Evolutionary conservation across 2,888 invertebrate genomes (phyloP).

Genomic region (Exocentrus adspersus): DNA sequence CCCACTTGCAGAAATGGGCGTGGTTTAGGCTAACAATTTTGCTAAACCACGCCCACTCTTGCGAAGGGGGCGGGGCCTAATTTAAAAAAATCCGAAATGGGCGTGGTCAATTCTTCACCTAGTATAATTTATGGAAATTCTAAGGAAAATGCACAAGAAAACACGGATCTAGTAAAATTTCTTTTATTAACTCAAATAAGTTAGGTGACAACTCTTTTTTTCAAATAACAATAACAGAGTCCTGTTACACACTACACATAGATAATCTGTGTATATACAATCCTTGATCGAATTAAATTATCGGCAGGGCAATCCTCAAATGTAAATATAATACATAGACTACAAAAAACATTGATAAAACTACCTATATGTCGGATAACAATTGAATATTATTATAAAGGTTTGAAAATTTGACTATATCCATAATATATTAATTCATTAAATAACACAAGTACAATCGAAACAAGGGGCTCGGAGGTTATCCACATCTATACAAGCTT

Average conservation of each 20-base stretch:
- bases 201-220: constrained; percentile 64
- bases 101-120: no score
- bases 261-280: constrained; percentile 63
- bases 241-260: constrained; percentile 63
- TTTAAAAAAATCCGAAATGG: no score
- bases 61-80: no score
- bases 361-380: constrained; percentile 62
- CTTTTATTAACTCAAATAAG: constrained; percentile 65
- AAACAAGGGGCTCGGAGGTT: constrained; percentile 54
- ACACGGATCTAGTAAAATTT: constrained; percentile 60
- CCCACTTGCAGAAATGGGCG: no score
- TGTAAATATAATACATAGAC: constrained; percentile 62
- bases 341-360: constrained; percentile 64
- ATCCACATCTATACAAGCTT: constrained; percentile 59
- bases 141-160: no score
- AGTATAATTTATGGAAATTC: no score
- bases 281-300: constrained; percentile 48
- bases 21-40: no score
- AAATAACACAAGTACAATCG: constrained; percentile 59
- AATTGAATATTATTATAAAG: constrained; percentile 61
- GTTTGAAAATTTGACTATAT: constrained; percentile 57
- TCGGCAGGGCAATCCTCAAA: constrained; percentile 54
- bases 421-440: constrained; percentile 53
- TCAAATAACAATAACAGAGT: constrained; percentile 64
- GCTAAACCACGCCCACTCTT: no score